phyloP scores from a whole-genome alignment of 1,140 invertebrate genomes.

The Nixonia krombeini region DNA sequence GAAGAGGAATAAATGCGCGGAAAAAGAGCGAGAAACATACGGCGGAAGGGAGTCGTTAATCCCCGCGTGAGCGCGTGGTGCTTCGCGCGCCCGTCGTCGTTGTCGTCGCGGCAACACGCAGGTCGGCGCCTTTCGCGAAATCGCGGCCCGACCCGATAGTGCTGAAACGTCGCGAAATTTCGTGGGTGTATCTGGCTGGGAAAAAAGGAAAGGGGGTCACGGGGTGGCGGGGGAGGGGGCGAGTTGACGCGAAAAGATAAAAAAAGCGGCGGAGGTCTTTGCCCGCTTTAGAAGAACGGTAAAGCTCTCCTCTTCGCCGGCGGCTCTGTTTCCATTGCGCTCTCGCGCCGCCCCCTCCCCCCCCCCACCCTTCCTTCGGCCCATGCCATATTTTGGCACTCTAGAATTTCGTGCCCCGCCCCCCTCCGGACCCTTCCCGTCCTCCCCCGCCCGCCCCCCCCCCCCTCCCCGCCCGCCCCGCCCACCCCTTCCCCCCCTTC shows the following conservation, averaged over 20 bases:
- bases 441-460: too few species aligned
- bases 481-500: too few species aligned
- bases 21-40: neutral
- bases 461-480: too few species aligned
- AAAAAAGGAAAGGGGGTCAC: neutral
- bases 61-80: too few species aligned
- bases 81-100: too few species aligned
- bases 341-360: neutral
- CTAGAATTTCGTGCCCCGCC: conserved; percentile 2
- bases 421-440: neutral
- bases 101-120: too few species aligned
- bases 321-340: conserved; percentile 12
- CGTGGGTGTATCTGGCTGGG: neutral
- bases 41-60: too few species aligned
- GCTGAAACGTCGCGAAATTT: conserved; percentile 3
- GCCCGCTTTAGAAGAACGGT: conserved; percentile 38
- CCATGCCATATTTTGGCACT: conserved; percentile 4
- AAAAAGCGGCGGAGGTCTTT: conserved; percentile 41
- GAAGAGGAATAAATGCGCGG: neutral
- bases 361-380: too few species aligned
- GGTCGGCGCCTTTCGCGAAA: too few species aligned
- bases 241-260: conserved; percentile 20
- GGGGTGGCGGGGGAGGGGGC: neutral
- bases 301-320: conserved; percentile 28
- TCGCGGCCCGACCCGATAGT: neutral